Base-by-base conservation (phyloP, 2,113 vertebrate genomes). In the Forbesichthys agassizii region DNA sequence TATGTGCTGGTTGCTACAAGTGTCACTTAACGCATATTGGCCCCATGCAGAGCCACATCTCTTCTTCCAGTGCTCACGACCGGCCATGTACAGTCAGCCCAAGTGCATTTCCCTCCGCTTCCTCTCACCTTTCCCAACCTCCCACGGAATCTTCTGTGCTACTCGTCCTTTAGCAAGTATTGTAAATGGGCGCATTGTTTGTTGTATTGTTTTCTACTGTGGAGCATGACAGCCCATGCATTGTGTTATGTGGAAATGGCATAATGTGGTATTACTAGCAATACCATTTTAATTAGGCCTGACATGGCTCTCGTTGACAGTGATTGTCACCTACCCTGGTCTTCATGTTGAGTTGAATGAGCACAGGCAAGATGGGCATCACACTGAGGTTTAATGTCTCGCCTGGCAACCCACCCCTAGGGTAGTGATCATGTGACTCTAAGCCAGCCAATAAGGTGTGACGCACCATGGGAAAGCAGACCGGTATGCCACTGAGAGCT, bases 71-170 rank as follows among this genome's bases (percentile, higher is more conserved):
- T 48, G 11, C 63, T 8, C 71, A 36, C 57, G 36, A 61, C 36
- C 13, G 33, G 53, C 73, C 59, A 33, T 12, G 16, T 56, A 49
- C 20, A 59, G 51, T 73, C 71, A 67, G 69, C 77, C 69, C 58
- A 59, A 42, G 5, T 42, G 36, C 36, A 8, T 42, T 42, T 0
- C 42, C 64, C 64, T 74, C 65, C 16, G 61, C 59, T 51, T 11
- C 46, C 16, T 68, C 46, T 52, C 46, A 12, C 54, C 64, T 85
- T 85, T 80, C 48, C 55, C 47, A 5, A 69, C 65, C 70, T 66
- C 69, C 77, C 77, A 75, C 80, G 47, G 9, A 76, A 49, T 68
- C 75, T 65, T 73, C 46, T 69, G 48, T 73, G 69, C 64, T 60
- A 65, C 77, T 54, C 63, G 58, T 64, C 54, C 62, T 33, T 65